phyloP scores from a whole-genome alignment of 2,113 vertebrate species.

The Ammodytes marinus region DNA sequence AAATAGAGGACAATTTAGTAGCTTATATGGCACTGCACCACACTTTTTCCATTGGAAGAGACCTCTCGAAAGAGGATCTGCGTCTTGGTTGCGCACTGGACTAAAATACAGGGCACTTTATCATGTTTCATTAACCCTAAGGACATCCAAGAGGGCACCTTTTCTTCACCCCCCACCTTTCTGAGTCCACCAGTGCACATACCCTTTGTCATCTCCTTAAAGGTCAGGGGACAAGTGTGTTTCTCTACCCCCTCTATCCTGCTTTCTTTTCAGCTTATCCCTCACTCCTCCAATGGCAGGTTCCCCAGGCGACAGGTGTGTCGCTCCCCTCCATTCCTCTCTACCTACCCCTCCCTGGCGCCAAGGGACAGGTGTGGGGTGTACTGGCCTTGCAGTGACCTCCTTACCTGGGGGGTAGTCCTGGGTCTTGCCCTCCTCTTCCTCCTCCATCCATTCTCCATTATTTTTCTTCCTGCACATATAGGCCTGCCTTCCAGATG shows the following conservation, averaged over 20 bases:
- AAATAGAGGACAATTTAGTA: too few relatives aligned
- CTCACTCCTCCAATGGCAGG: conserved; percentile 28
- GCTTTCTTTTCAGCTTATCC: conserved; percentile 33
- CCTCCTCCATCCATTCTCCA: conserved; percentile 2
- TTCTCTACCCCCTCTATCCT: conserved; percentile 7
- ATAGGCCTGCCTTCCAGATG: conserved; percentile 52
- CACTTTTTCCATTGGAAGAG: neutral
- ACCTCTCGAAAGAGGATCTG: too few relatives aligned
- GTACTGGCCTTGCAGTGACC: conserved; percentile 69
- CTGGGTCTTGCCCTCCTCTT: conserved; percentile 12
- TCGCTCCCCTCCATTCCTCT: conserved; percentile 17
- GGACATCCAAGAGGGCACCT: too few relatives aligned
- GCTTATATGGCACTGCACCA: neutral
- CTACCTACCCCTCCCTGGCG: conserved; percentile 46
- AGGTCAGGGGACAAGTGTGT: conserved; percentile 63
- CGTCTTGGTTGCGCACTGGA: too few relatives aligned
- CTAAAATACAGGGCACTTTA: neutral
- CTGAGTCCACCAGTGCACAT: neutral
- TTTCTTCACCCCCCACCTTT: neutral
- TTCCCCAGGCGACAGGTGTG: conserved; percentile 67
- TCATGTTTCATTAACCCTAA: neutral
- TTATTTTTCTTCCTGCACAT: conserved; percentile 26
- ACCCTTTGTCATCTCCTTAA: conserved; percentile 3
- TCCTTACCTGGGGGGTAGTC: conserved; percentile 47
- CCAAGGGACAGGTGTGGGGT: conserved; percentile 73